These are phyloP conservation scores for Drosophila kepulauana DNA, from an alignment of 1,140 invertebrate genomes.

Conservation along the genomic window DNA sequence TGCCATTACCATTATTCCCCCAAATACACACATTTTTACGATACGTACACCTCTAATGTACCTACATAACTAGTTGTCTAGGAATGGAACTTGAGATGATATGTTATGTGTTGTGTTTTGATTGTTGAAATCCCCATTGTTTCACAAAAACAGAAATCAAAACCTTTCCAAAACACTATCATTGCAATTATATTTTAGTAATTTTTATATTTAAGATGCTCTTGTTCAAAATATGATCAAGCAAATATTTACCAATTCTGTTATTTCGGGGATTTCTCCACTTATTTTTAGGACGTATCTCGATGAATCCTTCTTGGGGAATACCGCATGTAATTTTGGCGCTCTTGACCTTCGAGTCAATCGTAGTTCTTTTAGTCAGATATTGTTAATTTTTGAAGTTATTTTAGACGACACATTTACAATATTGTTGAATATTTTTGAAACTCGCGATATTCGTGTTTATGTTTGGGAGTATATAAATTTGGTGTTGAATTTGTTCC, in stretches of 20 bases:
- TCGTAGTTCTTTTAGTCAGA: conserved; percentile 13
- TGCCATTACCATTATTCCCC: conserved; percentile 62
- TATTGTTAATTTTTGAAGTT: background rate
- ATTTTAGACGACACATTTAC: conserved; percentile 12
- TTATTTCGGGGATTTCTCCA: background rate
- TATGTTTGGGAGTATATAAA: conserved; percentile 10
- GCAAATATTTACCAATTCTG: background rate
- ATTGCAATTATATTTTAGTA: background rate
- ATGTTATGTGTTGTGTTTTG: conserved; percentile 13
- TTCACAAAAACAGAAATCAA: background rate
- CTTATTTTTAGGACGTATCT: background rate
- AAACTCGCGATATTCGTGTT: conserved; percentile 12
- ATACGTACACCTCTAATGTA: background rate
- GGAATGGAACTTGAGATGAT: conserved; percentile 16
- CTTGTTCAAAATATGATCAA: no score
- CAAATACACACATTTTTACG: background rate
- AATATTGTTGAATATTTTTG: conserved; percentile 23
- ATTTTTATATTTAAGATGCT: no score
- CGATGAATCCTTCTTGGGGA: background rate
- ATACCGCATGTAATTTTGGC: background rate
- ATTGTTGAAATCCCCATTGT: conserved; percentile 13
- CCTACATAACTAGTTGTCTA: conserved; percentile 16
- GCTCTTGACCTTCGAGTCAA: background rate
- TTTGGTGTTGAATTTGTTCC: conserved; percentile 31
- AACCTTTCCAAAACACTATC: background rate